Evolutionary conservation across 1,140 invertebrate genomes (phyloP).

Genomic region (Cydia splendana): DNA sequence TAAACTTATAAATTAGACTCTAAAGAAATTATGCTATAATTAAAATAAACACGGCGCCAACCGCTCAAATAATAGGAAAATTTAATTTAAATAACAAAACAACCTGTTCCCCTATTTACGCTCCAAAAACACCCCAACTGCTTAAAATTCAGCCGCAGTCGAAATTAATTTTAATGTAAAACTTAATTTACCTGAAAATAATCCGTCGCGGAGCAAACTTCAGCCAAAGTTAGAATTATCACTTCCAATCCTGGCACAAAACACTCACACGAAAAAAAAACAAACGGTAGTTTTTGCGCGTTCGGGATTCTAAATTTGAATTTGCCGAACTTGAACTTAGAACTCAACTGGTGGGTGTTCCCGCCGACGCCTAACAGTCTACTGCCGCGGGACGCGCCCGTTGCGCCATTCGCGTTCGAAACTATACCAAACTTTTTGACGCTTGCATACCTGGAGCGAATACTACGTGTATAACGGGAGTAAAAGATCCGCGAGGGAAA

Average conservation of each 20-base stretch:
- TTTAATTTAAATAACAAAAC: neutral
- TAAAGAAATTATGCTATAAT: neutral
- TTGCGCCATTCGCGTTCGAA: neutral
- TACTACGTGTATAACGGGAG: neutral
- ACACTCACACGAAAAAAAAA: constrained; percentile 6
- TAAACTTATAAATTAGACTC: neutral
- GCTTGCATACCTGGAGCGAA: neutral
- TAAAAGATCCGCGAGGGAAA: neutral
- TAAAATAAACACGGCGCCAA: neutral
- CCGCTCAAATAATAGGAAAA: neutral
- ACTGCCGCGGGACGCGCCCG: constrained; percentile 49
- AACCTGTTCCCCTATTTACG: neutral
- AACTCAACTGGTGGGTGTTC: constrained; percentile 59
- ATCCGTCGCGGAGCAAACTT: constrained; percentile 2
- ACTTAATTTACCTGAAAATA: constrained; percentile 28
- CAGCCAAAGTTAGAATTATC: neutral
- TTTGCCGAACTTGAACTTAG: constrained; percentile 54
- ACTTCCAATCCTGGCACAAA: constrained; percentile 22
- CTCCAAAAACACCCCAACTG: constrained; percentile 1
- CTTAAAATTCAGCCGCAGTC: neutral
- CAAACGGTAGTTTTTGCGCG: neutral
- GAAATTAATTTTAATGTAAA: constrained; percentile 10
- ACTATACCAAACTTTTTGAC: neutral
- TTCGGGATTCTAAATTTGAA: constrained; percentile 15
- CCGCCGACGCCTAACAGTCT: constrained; percentile 56